Conservation (phyloP, 1,140 invertebrate species). For the Lordiphosa collinella region DNA sequence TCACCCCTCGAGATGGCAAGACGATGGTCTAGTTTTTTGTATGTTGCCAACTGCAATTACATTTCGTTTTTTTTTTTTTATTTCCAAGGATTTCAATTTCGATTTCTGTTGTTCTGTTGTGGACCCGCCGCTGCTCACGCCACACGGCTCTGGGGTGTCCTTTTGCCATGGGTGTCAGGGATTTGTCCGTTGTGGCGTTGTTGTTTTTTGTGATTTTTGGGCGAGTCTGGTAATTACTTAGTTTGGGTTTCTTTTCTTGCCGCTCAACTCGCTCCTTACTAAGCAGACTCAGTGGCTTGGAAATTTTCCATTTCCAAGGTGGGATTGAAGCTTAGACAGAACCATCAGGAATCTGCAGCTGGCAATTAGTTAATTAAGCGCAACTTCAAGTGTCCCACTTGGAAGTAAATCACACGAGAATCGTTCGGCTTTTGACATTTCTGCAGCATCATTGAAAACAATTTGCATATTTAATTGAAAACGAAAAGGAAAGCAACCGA, state of each 20-base stretch:
- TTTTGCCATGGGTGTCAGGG: conserved; percentile 52
- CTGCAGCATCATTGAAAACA: conserved; percentile 57
- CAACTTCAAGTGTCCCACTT: conserved; percentile 54
- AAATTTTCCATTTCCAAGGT: conserved; percentile 60
- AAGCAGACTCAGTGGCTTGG: conserved; percentile 43
- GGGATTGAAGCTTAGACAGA: too few species aligned
- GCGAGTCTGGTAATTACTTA: conserved; percentile 65
- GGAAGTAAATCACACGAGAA: conserved; percentile 40
- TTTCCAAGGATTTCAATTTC: conserved; percentile 33
- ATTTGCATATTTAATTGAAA: conserved; percentile 75
- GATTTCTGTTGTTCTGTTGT: conserved; percentile 21
- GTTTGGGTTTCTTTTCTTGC: conserved; percentile 28
- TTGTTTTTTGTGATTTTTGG: conserved; percentile 26
- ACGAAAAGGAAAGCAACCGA: conserved; percentile 6
- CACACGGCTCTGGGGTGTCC: conserved; percentile 32
- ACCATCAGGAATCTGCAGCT: too few species aligned
- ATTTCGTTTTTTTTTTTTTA: conserved; percentile 42
- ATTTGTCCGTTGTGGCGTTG: conserved; percentile 30
- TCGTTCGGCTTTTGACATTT: conserved; percentile 45
- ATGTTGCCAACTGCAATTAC: conserved; percentile 62
- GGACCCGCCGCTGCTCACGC: conserved; percentile 40
- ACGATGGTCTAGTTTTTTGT: conserved; percentile 58
- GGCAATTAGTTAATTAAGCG: conserved; percentile 70
- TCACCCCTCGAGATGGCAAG: conserved; percentile 59
- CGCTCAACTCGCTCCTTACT: not conserved